These are phyloP conservation scores for Apodemus sylvaticus DNA, from an alignment of 2,113 vertebrate species.

Conservation along the genomic window DNA sequence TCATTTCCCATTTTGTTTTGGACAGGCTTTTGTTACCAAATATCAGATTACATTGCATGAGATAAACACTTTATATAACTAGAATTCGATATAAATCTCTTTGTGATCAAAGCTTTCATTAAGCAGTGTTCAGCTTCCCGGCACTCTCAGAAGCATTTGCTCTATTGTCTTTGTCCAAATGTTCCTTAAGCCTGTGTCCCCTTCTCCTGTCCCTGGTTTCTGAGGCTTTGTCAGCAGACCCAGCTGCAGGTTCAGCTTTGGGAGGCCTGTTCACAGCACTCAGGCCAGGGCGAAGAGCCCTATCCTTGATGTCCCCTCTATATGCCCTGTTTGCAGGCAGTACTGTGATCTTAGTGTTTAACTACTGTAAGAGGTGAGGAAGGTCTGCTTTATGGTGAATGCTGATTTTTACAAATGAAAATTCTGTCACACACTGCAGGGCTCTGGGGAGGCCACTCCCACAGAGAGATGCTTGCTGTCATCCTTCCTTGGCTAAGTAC, in stretches of 20 bases:
- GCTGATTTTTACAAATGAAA: neutral
- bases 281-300: neutral
- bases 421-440: neutral
- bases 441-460: neutral
- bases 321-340: neutral
- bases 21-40: conserved; percentile 41
- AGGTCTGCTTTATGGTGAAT: neutral
- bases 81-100: conserved; percentile 50
- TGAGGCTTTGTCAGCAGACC: neutral
- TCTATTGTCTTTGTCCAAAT: neutral
- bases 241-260: neutral
- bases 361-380: neutral
- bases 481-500: neutral
- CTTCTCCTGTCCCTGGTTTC: neutral
- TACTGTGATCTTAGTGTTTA: neutral
- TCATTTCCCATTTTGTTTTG: neutral
- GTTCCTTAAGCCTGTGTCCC: neutral
- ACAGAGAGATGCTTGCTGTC: neutral
- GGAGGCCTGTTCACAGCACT: neutral
- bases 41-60: neutral
- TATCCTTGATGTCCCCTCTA: neutral
- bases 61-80: conserved; percentile 61
- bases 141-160: neutral
- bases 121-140: neutral
- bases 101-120: conserved; percentile 29